Evolutionary conservation across 2,888 invertebrate species (phyloP), one percentile per base, ranked within the genome.

Genomic region (Caenorhabditis sp.): DNA sequence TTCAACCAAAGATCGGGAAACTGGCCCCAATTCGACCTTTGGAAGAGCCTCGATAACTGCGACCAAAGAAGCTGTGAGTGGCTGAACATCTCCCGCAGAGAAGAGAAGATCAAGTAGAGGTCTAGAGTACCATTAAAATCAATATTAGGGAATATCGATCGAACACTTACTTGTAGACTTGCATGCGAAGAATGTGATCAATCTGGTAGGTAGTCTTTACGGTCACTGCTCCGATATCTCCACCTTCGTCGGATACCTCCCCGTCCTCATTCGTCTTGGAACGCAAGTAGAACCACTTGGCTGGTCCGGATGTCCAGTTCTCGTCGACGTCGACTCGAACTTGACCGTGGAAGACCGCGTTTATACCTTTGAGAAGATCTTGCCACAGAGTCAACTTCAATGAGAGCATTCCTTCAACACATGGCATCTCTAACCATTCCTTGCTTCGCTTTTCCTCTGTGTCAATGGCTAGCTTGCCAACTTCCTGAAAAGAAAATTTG

Each of bases 1-100:
- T 66, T 88, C 85, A 74, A 89, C 87, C 22, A 89, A 66, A 13
- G 89, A 85, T 17, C 82, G 80, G 0, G 88, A 85, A 22, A 87
- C 72, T 20, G 73, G 68, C 27, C 85, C 85, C 22, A 89, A 72
- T 35, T 87, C 87, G 17, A 86, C 80, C 46, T 84, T 80, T 26
- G 84, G 83, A 11, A 86, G 79, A 30, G 81, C 61, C 46, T 85
- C 85, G 20, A 86, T 74, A 1, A 86, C 72, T 8, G 85, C 79
- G 8, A 84, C 78, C 8, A 83, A 76, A 2, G 85, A 83, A 13
- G 83, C 83, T 13, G 80, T 74, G 48, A 82, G 79, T 26, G 84
- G 82, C n/a, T 78, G 65, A 24, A 76, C 80, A 24, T 70, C 63
- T 35, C 45, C 50, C 2, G 74, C 45, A 8, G 26, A 9, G 6